Evolutionary conservation across 64 coral and sea anemone species (phyloP).

Genomic region (Actinia tenebrosa): DNA sequence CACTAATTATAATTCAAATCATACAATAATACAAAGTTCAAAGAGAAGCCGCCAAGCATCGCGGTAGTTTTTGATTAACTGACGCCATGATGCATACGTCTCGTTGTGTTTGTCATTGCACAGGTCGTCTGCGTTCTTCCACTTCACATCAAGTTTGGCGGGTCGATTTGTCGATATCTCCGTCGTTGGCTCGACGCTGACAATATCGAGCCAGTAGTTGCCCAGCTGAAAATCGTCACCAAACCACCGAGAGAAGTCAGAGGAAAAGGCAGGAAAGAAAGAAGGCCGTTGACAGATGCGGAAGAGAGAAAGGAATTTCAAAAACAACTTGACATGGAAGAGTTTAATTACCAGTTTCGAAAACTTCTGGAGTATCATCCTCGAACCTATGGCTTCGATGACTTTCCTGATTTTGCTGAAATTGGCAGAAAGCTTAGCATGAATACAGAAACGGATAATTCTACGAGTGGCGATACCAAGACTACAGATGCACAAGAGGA

Average conservation of each 20-base stretch:
- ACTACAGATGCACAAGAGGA: neutral
- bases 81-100: neutral
- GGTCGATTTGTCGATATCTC: constrained; percentile 73
- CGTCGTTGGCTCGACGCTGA: constrained; percentile 76
- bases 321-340: neutral
- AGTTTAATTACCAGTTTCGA: neutral
- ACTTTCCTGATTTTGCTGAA: neutral
- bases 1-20: neutral
- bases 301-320: neutral
- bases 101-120: neutral
- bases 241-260: no score
- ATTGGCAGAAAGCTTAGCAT: neutral
- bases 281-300: no score
- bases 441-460: neutral
- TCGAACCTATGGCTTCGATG: neutral
- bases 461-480: neutral
- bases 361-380: neutral
- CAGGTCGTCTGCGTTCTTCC: constrained; percentile 47
- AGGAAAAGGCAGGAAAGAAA: neutral
- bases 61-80: neutral
- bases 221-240: neutral
- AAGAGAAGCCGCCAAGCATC: neutral
- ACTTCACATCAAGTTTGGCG: constrained; percentile 83
- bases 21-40: neutral
- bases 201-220: constrained; percentile 5